Evolutionary conservation across 2,888 invertebrate genomes (phyloP).

Genomic region (Brachylomia viminalis): DNA sequence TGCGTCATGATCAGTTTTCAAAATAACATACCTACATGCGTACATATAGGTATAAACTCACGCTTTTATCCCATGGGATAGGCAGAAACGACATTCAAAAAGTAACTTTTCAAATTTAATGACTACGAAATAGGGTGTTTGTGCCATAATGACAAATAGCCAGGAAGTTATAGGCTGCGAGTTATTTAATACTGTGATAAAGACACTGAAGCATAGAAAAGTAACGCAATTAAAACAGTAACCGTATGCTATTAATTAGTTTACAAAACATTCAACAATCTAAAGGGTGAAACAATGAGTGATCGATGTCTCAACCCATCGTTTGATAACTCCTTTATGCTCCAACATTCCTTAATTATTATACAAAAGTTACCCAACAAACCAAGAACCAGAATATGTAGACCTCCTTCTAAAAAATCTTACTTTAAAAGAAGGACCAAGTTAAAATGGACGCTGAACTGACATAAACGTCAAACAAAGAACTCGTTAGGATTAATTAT

Average conservation of each 20-base stretch:
- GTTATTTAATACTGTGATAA: neutral
- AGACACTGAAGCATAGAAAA: neutral
- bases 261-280: slow-evolving; percentile 25
- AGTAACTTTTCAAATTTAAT: neutral
- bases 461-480: slow-evolving; percentile 60
- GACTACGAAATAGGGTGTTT: neutral
- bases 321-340: slow-evolving; percentile 29
- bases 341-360: slow-evolving; percentile 35
- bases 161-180: neutral
- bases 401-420: neutral
- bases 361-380: slow-evolving; percentile 32
- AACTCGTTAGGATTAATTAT: slow-evolving; percentile 62
- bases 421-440: slow-evolving; percentile 15
- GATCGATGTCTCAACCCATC: slow-evolving; percentile 31
- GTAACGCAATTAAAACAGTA: neutral
- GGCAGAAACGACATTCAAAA: neutral
- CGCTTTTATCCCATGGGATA: neutral
- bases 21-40: neutral
- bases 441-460: slow-evolving; percentile 33
- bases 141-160: too few relatives aligned
- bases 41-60: neutral
- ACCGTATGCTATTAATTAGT: slow-evolving; percentile 11
- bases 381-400: slow-evolving; percentile 8
- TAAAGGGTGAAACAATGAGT: slow-evolving; percentile 38
- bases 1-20: neutral